These are phyloP conservation scores for Lasioglossum lativentre DNA, from an alignment of 2,888 invertebrate species.

Conservation along the genomic window DNA sequence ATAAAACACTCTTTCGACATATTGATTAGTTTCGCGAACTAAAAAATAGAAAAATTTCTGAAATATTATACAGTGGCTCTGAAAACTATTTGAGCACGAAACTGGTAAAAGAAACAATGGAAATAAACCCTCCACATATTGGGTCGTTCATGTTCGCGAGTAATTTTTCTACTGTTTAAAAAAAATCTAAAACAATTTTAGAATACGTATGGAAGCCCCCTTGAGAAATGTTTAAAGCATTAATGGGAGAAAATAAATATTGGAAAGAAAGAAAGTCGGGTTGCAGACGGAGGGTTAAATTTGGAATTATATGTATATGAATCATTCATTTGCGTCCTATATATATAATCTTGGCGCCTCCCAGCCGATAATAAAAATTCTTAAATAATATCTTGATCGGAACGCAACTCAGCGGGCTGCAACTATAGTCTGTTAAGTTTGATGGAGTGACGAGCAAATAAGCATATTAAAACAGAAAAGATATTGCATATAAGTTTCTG, in stretches of 20 bases:
- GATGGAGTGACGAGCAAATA: not conserved
- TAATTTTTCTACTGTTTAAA: too few species aligned
- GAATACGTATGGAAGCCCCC: too few species aligned
- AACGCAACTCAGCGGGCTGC: not conserved
- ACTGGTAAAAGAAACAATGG: too few species aligned
- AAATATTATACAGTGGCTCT: too few species aligned
- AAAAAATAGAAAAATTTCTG: too few species aligned
- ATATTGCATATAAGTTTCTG: slow-evolving; percentile 3
- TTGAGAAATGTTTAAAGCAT: too few species aligned
- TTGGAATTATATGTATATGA: not conserved
- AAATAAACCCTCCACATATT: too few species aligned
- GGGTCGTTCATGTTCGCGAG: too few species aligned
- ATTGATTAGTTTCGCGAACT: too few species aligned
- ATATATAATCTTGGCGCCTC: not conserved
- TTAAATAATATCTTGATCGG: not conserved
- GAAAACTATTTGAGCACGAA: too few species aligned
- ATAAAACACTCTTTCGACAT: too few species aligned
- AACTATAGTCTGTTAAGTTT: not conserved
- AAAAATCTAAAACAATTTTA: not conserved
- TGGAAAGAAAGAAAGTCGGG: not conserved
- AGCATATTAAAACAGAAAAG: not conserved
- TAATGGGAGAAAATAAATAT: too few species aligned
- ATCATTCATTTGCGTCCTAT: not conserved
- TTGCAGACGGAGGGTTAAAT: not conserved
- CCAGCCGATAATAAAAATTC: not conserved